Conservation (phyloP, 2,113 vertebrate genomes). For the Stegastes partitus region DNA sequence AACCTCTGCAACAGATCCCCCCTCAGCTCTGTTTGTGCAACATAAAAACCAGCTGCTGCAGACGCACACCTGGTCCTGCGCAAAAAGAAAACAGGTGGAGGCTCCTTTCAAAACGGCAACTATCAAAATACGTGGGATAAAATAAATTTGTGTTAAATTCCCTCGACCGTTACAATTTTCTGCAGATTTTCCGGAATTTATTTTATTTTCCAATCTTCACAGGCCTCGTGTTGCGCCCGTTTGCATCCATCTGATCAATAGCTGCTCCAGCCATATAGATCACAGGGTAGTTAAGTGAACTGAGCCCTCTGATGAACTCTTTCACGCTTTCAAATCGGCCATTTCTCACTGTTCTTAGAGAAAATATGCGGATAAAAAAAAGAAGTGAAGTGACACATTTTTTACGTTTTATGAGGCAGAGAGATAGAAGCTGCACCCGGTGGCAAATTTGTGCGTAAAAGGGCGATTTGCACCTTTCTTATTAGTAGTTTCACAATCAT, state of each 20-base stretch:
- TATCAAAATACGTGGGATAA: too few relatives aligned
- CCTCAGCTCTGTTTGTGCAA: too few relatives aligned
- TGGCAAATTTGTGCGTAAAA: neutral
- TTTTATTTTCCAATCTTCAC: neutral
- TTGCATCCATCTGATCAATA: neutral
- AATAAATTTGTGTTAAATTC: neutral
- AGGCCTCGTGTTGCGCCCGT: neutral
- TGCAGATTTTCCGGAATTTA: neutral
- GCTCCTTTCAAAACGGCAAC: too few relatives aligned
- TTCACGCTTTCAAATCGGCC: neutral
- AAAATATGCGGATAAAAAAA: neutral
- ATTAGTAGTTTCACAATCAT: too few relatives aligned
- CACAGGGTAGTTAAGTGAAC: neutral
- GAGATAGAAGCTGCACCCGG: neutral
- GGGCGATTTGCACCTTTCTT: neutral
- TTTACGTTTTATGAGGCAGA: neutral
- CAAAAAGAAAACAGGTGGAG: constrained; percentile 11
- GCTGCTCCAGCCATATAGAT: too few relatives aligned
- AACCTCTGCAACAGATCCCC: too few relatives aligned
- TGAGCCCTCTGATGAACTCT: neutral
- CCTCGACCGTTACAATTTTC: neutral
- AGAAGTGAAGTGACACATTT: neutral
- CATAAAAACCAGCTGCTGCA: too few relatives aligned
- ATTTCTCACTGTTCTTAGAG: neutral
- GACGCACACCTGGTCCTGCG: too few relatives aligned